phyloP scores from a whole-genome alignment of 2,888 invertebrate genomes.

The Physocephala rufipes region DNA sequence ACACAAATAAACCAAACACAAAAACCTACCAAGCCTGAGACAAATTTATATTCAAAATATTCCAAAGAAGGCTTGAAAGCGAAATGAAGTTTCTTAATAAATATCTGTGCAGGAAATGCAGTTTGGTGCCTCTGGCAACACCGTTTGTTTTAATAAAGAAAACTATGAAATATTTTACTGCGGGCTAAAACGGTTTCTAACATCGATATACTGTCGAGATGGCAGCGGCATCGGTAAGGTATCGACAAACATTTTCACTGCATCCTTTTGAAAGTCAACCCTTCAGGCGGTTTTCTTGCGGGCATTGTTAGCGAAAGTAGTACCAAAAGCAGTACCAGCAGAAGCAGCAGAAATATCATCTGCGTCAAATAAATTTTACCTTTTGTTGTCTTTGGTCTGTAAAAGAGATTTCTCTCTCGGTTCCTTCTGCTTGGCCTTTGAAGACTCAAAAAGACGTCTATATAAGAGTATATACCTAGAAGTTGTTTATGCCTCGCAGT shows the following conservation, averaged over 20 bases:
- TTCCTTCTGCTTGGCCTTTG: constrained; percentile 9
- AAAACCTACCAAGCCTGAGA: too few species aligned
- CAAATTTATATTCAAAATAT: too few species aligned
- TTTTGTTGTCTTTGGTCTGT: constrained; percentile 33
- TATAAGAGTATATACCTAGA: too few species aligned
- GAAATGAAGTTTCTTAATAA: too few species aligned
- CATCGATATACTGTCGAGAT: too few species aligned
- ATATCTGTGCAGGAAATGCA: neutral
- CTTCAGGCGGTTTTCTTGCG: constrained; percentile 33
- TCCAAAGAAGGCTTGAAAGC: too few species aligned
- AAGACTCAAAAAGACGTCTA: neutral
- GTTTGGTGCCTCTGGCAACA: neutral
- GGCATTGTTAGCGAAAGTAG: constrained; percentile 33
- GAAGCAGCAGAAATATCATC: constrained; percentile 5
- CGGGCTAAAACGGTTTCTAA: too few species aligned
- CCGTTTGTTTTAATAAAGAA: neutral
- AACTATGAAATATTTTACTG: neutral
- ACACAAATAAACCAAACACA: too few species aligned
- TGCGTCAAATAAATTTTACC: constrained; percentile 40
- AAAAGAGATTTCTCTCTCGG: neutral
- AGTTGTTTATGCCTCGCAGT: neutral
- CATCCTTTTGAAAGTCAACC: too few species aligned
- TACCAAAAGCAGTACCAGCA: too few species aligned
- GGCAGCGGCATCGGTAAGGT: too few species aligned
- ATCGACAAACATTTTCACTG: too few species aligned